These are phyloP conservation scores for Nesidiocoris tenuis DNA, from an alignment of 2,888 invertebrate species.

Conservation along the genomic window DNA sequence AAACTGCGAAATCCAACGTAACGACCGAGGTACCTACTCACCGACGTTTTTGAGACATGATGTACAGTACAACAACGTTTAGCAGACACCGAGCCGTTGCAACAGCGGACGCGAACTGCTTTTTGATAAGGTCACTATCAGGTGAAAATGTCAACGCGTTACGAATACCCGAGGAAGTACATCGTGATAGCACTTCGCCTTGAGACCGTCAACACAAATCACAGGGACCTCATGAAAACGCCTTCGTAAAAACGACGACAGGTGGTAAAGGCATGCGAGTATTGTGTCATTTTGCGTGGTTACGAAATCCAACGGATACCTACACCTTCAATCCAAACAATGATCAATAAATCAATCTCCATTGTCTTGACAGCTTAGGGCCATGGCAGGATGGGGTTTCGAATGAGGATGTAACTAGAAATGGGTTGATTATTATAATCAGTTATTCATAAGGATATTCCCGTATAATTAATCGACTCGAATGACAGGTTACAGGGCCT, in stretches of 20 bases:
- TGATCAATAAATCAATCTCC: too few relatives aligned
- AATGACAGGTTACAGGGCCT: neutral
- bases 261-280: constrained; percentile 10
- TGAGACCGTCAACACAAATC: neutral
- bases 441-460: neutral
- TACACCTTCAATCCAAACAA: neutral
- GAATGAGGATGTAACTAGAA: neutral
- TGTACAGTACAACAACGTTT: too few relatives aligned
- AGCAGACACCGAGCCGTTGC: too few relatives aligned
- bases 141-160: neutral
- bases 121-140: neutral
- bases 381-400: too few relatives aligned
- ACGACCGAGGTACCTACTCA: too few relatives aligned
- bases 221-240: neutral
- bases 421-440: neutral
- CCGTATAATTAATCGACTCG: neutral
- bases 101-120: neutral
- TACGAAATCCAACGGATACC: neutral
- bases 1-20: too few relatives aligned
- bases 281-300: neutral
- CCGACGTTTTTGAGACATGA: too few relatives aligned
- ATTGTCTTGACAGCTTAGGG: too few relatives aligned
- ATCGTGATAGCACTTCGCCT: too few relatives aligned
- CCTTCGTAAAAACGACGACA: constrained; percentile 8
- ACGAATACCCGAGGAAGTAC: neutral